Percentiles rank a stretch among this genome's conserved stretches.
Evolutionary conservation across 2,797 vertebrate species (phyloP).

Genomic region (Gadopsis marmoratus): DNA sequence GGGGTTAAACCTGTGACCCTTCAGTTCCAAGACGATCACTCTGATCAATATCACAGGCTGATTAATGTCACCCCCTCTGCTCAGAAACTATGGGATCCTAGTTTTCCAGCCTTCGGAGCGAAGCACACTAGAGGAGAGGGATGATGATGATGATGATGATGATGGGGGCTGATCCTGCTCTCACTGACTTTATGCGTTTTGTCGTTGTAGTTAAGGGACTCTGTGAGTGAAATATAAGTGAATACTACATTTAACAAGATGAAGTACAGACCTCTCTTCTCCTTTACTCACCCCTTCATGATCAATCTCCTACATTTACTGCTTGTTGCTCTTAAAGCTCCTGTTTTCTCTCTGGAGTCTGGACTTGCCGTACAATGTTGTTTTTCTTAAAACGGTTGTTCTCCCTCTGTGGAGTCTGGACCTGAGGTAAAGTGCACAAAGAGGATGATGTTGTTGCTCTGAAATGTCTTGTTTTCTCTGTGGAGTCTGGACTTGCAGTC

Average conservation of each 20-base stretch:
- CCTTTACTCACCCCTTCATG: not conserved
- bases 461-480: not conserved
- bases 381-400: not conserved
- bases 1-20: slow-evolving; percentile 40
- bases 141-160: not conserved
- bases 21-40: slow-evolving; percentile 8
- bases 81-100: not conserved
- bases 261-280: not conserved
- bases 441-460: not conserved
- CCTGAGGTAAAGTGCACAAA: not conserved
- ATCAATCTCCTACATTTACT: not conserved
- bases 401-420: not conserved
- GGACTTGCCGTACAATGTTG: not conserved
- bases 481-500: not conserved
- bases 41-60: slow-evolving; percentile 6
- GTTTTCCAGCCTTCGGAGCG: slow-evolving; percentile 18
- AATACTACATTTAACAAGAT: slow-evolving; percentile 22
- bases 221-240: not conserved
- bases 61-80: slow-evolving; percentile 20
- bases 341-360: not conserved
- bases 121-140: not conserved
- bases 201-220: not conserved
- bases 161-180: not conserved
- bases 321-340: not conserved
- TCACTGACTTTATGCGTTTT: not conserved